Conservation (phyloP, 2,113 vertebrate genomes). For the Reinhardtius hippoglossoides region DNA sequence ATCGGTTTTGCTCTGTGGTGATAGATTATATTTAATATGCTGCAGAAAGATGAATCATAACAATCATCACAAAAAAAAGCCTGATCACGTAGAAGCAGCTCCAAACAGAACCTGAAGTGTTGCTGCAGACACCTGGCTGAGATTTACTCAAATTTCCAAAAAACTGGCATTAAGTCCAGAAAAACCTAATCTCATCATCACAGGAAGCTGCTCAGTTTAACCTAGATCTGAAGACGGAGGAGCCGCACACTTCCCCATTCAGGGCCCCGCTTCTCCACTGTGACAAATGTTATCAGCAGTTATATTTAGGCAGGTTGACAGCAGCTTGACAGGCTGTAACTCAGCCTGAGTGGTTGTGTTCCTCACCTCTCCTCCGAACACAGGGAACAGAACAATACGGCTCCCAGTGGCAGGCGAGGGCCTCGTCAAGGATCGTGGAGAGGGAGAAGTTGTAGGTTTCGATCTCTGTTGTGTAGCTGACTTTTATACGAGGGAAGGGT, state of each 20-base stretch:
- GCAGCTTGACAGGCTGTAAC: constrained; percentile 53
- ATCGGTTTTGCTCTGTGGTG: not conserved
- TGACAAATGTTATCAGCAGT: constrained; percentile 51
- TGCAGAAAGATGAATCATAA: not conserved
- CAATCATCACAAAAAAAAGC: too few species aligned
- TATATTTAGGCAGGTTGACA: constrained; percentile 66
- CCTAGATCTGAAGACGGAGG: constrained; percentile 8
- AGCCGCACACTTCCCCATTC: too few species aligned
- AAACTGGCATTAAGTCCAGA: not conserved
- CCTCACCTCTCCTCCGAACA: constrained; percentile 54
- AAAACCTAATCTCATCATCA: not conserved
- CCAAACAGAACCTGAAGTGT: not conserved
- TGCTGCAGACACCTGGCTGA: not conserved
- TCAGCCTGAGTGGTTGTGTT: constrained; percentile 47
- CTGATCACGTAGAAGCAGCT: not conserved
- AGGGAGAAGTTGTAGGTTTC: not conserved
- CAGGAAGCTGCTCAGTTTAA: not conserved
- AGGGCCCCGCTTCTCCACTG: constrained; percentile 12
- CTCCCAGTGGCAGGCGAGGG: not conserved
- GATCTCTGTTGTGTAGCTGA: not conserved
- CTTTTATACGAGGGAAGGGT: not conserved
- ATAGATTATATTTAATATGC: not conserved
- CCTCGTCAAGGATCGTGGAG: not conserved
- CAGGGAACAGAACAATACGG: constrained; percentile 6
- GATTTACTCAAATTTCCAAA: not conserved